These are phyloP conservation scores for Rhabdomys dilectus DNA, from an alignment of 2,113 vertebrate genomes.

Conservation along the genomic window DNA sequence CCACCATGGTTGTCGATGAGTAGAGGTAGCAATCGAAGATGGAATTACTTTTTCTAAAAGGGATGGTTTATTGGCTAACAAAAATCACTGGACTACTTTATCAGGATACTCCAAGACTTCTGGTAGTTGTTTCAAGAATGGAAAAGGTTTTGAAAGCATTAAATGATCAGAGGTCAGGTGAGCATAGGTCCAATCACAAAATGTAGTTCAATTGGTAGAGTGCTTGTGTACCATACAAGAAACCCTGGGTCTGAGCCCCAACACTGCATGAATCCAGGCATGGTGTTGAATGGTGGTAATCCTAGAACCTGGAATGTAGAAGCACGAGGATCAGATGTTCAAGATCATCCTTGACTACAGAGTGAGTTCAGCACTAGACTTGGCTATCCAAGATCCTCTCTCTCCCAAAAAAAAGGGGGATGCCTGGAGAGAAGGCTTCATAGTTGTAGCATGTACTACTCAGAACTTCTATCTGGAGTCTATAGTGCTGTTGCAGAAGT, in stretches of 20 bases:
- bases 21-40: background rate
- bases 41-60: conserved; percentile 37
- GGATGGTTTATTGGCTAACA: background rate
- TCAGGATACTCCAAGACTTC: background rate
- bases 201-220: background rate
- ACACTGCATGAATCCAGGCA: background rate
- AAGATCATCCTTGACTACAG: background rate
- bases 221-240: background rate
- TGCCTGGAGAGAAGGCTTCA: background rate
- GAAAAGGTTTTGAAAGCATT: background rate
- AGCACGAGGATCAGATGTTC: background rate
- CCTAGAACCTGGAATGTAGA: background rate
- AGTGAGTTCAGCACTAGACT: background rate
- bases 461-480: background rate
- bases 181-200: background rate
- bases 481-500: background rate
- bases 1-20: background rate
- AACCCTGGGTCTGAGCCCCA: background rate
- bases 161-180: background rate
- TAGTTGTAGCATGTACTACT: too few relatives aligned
- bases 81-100: background rate
- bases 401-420: background rate
- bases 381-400: background rate
- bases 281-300: background rate
- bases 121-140: background rate